Evolutionary conservation across 1,140 invertebrate species (phyloP), one percentile per base, ranked within the genome.

Genomic region (Melitaea cinxia): DNA sequence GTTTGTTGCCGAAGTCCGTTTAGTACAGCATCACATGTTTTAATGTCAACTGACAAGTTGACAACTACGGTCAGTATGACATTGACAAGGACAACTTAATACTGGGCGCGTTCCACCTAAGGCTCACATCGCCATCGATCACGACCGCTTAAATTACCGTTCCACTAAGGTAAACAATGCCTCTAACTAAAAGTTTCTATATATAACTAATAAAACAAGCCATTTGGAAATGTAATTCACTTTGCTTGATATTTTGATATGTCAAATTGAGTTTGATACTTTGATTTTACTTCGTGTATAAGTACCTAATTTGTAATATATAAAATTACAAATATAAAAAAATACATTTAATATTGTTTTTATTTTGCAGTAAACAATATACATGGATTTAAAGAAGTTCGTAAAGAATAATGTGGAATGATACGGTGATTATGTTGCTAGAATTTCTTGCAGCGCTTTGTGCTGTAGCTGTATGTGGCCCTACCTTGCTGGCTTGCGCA

Each of bases 401-500:
- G 15, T 12, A 45, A 37, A 42, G 6, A 55, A 88, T 35, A 49
- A 82, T 83, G 84, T 89, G 82, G 81, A 72, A 71, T 77, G 80
- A 89, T 33, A 55, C 65, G 65, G 78, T 78, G 10, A 90, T 90
- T 85, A 79, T 90, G 55, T 42, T 88, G 26, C 17, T 87, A 6
- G 85, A 90, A 42, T 82, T 90, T 58, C 59, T 84, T 30, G 85
- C 81, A 39, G 88, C 84, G 26, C 23, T 88, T 7, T 90, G 85
- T 47, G 85, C 85, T 21, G 79, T 90, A 12, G 85, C 81, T 23
- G 58, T 87, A 1, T 90, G 88, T 47, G 85, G 85, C 5, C 86
- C 86, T 26, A 88, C 85, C 54, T 59, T 90, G 53, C 70, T 90
- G 4, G 75, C 85, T 12, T 87, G 86, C 66, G 81, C 85, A 0